Base-by-base conservation (phyloP, 2,888 invertebrate species). In the Petrolisthes manimaculis region DNA sequence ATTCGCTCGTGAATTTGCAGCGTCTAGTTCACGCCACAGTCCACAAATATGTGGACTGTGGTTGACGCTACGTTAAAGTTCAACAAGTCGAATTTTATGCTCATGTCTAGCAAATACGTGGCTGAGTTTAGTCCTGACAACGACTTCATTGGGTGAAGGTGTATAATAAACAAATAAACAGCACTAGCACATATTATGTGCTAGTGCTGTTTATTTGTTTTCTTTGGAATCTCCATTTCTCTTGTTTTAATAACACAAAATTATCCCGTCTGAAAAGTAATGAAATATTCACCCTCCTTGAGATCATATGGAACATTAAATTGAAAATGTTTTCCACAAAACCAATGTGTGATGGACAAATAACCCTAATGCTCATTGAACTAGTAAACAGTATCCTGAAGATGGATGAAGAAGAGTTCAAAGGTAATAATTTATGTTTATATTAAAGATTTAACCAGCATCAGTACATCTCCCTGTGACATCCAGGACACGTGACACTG, bases 271-370 rank as follows among this genome's bases (percentile, higher is more conserved):
- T 78, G 51, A 78, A 78, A 78, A 9, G 24, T 51, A 8, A 78
- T 78, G 4, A 78, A 78, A 78, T 75, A 75, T 51, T 78, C 51
- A 78, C 78, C 51, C 51, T 78, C 51, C 75, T 78, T 78, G 51
- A 37, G 37, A 37, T 78, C 51, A 78, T 78, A 37, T 78, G 78
- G 78, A 78, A 78, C 78, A 53, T 78, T 53, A 78, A 78, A 78
- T 53, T 78, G 78, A 78, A 71, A 71, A 53, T 51, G 6, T 78
- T 5, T 78, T 78, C 24, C 24, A 53, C 53, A 4, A 78, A 78
- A 9, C 37, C 51, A 78, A 78, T 37, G 51, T 3, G 78, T 78
- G 78, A 71, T 71, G 71, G 71, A 71, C 71, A 71, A 71, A 37
- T 37, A 37, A 37, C 37, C 37, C 37, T 37, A 37, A 71, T n/a